Evolutionary conservation across 1,140 invertebrate species (phyloP), one percentile per base, ranked within the genome.

Genomic region (Coelopa frigida): DNA sequence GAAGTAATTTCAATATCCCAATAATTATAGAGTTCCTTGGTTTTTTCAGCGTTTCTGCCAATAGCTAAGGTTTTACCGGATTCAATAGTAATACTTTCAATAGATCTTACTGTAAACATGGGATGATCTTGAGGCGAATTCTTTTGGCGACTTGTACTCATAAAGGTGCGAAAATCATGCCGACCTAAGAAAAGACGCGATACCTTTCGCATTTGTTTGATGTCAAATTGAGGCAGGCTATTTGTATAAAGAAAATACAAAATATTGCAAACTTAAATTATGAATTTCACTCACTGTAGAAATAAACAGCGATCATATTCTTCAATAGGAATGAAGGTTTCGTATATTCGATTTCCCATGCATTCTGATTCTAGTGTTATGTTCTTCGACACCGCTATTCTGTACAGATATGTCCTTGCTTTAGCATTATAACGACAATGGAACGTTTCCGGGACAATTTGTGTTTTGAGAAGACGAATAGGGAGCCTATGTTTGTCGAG

Each of bases 131-230:
- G 55, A 20, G 51, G 55, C 8, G 46, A 24, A 45, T 52, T 64
- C 61, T 76, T 72, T 56, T 70, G 46, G 6, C 70, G n/a, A 55
- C 59, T 59, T 11, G 58, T 54, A 27, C 59, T 57, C 61, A 71
- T 71, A 57, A 87, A 88, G 4, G 82, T 80, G 23, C 75, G 73
- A 68, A 84, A 87, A 61, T 88, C 81, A 58, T 83, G 82, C 29
- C 61, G 56, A 0, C 83, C 82, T 20, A 73, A 53, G 46, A 85
- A 75, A 52, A 82, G 66, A 41, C 72, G 68, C 2, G 76, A 59
- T 5, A 71, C 79, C 49, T 72, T 60, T 52, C 68, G 72, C 24
- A 81, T 61, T 29, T 68, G 72, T 27, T 80, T 73, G 11, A 81
- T 68, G 57, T 83, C 73, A 52, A 85, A n/a, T n/a, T n/a, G n/a